Evolutionary conservation across 2,113 vertebrate species (phyloP).

Genomic region (Zapornia atra): DNA sequence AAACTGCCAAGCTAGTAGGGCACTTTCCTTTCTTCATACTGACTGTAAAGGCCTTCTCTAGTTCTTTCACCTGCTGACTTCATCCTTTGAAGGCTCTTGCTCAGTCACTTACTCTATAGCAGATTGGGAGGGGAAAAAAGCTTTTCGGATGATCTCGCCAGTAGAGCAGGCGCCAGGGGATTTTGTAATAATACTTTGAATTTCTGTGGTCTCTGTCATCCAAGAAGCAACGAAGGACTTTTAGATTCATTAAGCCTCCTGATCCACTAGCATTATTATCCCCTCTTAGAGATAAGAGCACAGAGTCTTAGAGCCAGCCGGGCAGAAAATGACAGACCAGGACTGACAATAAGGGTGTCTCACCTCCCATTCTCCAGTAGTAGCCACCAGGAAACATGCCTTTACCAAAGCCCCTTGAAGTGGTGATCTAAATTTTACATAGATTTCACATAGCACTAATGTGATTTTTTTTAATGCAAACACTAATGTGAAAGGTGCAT

Average conservation of each 20-base stretch:
- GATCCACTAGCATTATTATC: not conserved
- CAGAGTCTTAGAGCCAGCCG: not conserved
- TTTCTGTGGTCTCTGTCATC: not conserved
- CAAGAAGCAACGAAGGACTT: not conserved
- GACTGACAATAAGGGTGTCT: not conserved
- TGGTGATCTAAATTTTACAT: not conserved
- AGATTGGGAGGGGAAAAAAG: not conserved
- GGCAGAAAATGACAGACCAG: not conserved
- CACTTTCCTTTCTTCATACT: not conserved
- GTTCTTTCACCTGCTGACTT: conserved; percentile 8
- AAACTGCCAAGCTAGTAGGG: not conserved
- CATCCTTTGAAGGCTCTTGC: conserved; percentile 27
- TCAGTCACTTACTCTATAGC: not conserved
- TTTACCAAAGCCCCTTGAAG: not conserved
- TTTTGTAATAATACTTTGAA: not conserved
- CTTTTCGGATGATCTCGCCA: not conserved
- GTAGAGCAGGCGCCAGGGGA: not conserved
- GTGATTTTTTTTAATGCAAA: not conserved
- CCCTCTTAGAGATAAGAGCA: not conserved
- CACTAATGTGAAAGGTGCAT: not conserved
- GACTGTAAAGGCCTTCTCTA: conserved; percentile 8
- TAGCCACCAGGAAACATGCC: not conserved
- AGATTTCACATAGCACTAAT: not conserved
- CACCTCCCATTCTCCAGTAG: not conserved
- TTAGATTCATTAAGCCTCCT: not conserved